Evolutionary conservation across 2,888 invertebrate genomes (phyloP).

Genomic region (Cephus runcator): DNA sequence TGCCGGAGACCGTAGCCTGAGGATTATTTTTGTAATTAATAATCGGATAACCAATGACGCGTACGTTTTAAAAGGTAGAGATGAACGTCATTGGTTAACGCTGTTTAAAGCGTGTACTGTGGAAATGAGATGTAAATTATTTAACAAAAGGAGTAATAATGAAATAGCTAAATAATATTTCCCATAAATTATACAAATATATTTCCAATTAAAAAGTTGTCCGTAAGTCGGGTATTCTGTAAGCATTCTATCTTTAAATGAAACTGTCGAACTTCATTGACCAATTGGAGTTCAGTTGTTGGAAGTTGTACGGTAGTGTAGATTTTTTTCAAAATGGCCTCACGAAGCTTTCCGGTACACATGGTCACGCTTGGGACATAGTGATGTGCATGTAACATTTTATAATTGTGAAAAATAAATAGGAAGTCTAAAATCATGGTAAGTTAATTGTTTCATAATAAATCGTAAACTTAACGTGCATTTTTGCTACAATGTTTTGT

Average conservation of each 20-base stretch:
- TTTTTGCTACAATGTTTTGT: background rate
- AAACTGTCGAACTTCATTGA: background rate
- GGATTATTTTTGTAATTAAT: background rate
- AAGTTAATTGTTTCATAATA: constrained; percentile 6
- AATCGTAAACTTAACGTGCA: background rate
- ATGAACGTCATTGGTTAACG: background rate
- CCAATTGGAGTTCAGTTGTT: background rate
- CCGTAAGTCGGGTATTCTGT: background rate
- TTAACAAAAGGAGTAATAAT: background rate
- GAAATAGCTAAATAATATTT: background rate
- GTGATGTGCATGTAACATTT: constrained; percentile 8
- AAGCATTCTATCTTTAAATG: background rate
- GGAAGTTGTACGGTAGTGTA: background rate
- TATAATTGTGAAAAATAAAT: constrained; percentile 22
- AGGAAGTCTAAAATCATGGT: constrained; percentile 27
- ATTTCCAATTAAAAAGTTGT: background rate
- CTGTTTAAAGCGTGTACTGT: background rate
- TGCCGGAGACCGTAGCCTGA: no score
- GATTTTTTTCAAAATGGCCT: background rate
- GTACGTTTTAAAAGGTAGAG: background rate
- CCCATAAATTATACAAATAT: background rate
- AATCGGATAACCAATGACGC: background rate
- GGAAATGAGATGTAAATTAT: background rate
- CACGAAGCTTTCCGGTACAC: constrained; percentile 65
- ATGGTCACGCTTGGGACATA: constrained; percentile 29